These are phyloP conservation scores for Peromyscus californicus DNA, from an alignment of 2,113 vertebrate species.

Conservation along the genomic window DNA sequence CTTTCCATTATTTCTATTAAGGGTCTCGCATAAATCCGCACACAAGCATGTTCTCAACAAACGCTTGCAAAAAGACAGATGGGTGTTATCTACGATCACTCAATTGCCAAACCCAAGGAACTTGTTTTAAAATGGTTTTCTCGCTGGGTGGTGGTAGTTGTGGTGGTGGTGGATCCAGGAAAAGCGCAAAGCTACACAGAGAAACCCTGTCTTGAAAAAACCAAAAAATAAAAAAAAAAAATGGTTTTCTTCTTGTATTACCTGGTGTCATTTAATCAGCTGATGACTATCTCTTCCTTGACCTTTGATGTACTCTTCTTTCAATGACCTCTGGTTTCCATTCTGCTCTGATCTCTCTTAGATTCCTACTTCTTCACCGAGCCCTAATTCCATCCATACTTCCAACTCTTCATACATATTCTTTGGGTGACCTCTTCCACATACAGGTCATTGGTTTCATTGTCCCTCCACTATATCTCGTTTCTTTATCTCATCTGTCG, in stretches of 20 bases:
- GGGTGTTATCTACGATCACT: neutral
- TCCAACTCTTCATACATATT: neutral
- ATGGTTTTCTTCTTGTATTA: neutral
- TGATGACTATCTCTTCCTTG: neutral
- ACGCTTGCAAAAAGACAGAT: neutral
- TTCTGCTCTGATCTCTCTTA: neutral
- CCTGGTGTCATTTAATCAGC: neutral
- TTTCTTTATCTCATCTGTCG: neutral
- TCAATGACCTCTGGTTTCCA: neutral
- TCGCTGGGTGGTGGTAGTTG: too few relatives aligned
- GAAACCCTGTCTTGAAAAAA: too few relatives aligned
- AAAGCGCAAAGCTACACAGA: too few relatives aligned
- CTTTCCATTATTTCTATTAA: neutral
- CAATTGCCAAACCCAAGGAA: neutral
- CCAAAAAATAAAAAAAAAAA: too few relatives aligned
- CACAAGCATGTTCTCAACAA: neutral
- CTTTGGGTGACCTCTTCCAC: neutral
- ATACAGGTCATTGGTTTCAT: neutral
- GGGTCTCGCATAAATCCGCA: neutral
- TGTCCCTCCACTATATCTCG: neutral
- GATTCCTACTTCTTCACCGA: neutral
- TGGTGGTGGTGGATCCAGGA: too few relatives aligned
- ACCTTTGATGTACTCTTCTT: neutral
- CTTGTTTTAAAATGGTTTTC: neutral
- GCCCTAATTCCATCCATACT: neutral